Evolutionary conservation across 2,797 vertebrate genomes (phyloP).

Genomic region (Mastacembelus armatus): DNA sequence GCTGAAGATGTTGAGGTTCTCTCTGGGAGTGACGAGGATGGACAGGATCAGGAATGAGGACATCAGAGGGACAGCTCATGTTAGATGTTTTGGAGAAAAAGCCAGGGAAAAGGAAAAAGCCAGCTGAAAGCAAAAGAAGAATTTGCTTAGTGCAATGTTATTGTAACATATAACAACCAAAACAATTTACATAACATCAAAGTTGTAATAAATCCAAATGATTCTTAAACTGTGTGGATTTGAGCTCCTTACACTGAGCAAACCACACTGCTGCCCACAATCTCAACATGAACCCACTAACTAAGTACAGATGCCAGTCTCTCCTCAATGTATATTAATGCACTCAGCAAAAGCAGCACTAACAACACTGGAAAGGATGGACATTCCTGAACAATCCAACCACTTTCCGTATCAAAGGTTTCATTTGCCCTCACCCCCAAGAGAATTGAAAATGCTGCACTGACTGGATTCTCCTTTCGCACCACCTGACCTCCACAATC

Average conservation of each 20-base stretch:
- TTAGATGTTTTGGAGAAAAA: too few relatives aligned
- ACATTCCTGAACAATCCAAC: slow-evolving; percentile 19
- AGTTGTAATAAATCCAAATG: slow-evolving; percentile 55
- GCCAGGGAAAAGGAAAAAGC: too few relatives aligned
- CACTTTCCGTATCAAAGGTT: slow-evolving; percentile 34
- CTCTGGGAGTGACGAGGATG: too few relatives aligned
- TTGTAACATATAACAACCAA: slow-evolving; percentile 37
- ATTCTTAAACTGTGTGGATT: slow-evolving; percentile 58
- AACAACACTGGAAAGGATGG: slow-evolving; percentile 29
- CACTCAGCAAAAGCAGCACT: slow-evolving; percentile 42
- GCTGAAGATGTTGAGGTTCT: too few relatives aligned
- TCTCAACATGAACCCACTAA: slow-evolving; percentile 56
- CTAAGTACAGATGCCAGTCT: slow-evolving; percentile 69
- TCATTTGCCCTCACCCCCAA: too few relatives aligned
- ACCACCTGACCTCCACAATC: slow-evolving; percentile 30
- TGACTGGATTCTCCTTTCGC: slow-evolving; percentile 31
- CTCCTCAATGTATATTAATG: slow-evolving; percentile 41
- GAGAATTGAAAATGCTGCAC: not conserved
- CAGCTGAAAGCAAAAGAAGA: too few relatives aligned
- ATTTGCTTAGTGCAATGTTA: slow-evolving; percentile 31
- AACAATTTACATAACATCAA: slow-evolving; percentile 50
- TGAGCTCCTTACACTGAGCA: slow-evolving; percentile 52
- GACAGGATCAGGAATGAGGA: too few relatives aligned
- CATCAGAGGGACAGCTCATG: too few relatives aligned
- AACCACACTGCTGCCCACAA: slow-evolving; percentile 51